Conservation (phyloP, 2,888 invertebrate genomes). For the Trachelus iudaicus region DNA sequence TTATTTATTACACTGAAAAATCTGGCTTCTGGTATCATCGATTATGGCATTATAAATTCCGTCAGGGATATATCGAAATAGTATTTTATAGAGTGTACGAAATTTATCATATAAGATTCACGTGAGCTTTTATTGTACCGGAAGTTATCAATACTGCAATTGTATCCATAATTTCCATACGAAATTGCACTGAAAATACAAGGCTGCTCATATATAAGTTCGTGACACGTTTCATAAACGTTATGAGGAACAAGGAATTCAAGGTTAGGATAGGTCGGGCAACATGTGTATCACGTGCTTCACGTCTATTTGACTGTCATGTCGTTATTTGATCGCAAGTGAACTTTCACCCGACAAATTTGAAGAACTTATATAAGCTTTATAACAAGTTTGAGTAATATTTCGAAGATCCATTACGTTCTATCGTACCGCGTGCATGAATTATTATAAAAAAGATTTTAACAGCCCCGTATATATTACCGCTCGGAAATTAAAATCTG, state of each 20-base stretch:
- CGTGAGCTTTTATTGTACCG: background rate
- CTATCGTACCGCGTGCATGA: background rate
- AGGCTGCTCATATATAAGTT: background rate
- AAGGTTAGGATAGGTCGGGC: background rate
- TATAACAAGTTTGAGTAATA: background rate
- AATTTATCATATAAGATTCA: background rate
- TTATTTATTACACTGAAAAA: background rate
- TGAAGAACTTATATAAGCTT: background rate
- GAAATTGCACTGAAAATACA: background rate
- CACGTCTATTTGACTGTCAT: background rate
- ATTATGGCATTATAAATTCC: background rate
- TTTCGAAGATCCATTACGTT: background rate
- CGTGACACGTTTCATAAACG: background rate
- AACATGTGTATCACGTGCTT: background rate
- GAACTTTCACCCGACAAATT: background rate
- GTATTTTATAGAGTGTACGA: background rate
- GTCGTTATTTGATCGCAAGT: background rate
- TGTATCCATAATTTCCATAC: background rate
- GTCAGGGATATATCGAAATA: background rate
- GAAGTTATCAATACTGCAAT: background rate
- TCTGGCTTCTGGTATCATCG: background rate
- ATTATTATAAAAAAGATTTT: background rate
- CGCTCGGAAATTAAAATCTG: background rate
- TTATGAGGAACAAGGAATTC: background rate
- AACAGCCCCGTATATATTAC: background rate